Evolutionary conservation across 2,113 vertebrate genomes (phyloP).

Genomic region (Campylomormyrus numenius): DNA sequence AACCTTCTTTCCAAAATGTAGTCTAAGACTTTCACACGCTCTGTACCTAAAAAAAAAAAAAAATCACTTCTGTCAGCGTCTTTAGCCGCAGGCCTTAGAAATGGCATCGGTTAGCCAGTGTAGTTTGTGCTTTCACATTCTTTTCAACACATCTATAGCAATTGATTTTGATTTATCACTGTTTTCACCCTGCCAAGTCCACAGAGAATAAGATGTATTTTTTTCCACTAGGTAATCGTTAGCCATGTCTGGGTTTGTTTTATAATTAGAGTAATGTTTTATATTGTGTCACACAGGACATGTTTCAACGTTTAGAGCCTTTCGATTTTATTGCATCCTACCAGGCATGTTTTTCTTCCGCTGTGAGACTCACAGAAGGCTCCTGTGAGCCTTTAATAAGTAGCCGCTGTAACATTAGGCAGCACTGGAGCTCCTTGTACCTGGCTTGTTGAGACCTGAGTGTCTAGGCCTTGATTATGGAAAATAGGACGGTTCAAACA

Average conservation of each 20-base stretch:
- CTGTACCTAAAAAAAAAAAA: background rate
- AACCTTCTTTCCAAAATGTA: background rate
- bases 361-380: background rate
- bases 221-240: constrained; percentile 57
- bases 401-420: background rate
- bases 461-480: background rate
- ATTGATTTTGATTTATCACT: constrained; percentile 53
- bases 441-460: background rate
- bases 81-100: constrained; percentile 38
- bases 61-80: constrained; percentile 15
- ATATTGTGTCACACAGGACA: constrained; percentile 73
- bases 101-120: constrained; percentile 36
- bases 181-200: constrained; percentile 47
- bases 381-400: background rate
- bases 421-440: background rate
- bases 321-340: constrained; percentile 83
- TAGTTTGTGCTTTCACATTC: constrained; percentile 37
- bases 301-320: constrained; percentile 58
- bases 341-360: constrained; percentile 59
- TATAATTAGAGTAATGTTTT: constrained; percentile 68
- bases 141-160: constrained; percentile 45
- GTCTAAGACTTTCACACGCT: background rate
- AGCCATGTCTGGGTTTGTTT: constrained; percentile 65
- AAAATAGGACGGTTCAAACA: background rate
- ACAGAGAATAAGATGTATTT: constrained; percentile 48